phyloP scores from a whole-genome alignment of 2,797 vertebrate genomes.

The Lutjanus argentimaculatus region DNA sequence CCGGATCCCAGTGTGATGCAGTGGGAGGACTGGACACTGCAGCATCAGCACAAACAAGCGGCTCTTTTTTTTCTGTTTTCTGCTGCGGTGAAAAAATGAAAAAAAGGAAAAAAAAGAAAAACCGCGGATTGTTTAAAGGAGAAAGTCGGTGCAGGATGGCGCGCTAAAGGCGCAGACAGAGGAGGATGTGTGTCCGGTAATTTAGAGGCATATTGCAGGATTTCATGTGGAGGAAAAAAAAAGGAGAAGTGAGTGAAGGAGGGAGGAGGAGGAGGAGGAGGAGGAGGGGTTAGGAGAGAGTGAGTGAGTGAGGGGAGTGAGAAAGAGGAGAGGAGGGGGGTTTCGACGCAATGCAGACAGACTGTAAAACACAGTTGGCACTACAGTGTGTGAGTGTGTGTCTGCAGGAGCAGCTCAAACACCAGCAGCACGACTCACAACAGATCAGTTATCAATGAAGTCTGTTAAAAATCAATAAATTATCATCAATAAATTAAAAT shows the following conservation, averaged over 20 bases:
- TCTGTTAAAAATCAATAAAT: no score
- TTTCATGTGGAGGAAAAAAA: conserved; percentile 57
- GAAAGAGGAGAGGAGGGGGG: conserved; percentile 49
- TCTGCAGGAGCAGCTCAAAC: no score
- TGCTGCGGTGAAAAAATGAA: conserved; percentile 69
- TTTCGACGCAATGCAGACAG: conserved; percentile 89
- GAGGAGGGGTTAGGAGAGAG: conserved; percentile 9
- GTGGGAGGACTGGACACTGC: conserved; percentile 79
- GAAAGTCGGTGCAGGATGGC: conserved; percentile 30
- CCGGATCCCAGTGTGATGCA: conserved; percentile 29
- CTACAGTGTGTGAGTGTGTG: conserved; percentile 33
- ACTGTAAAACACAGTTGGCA: conserved; percentile 79
- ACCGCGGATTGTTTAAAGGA: conserved; percentile 4
- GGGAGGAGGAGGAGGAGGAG: conserved; percentile 29
- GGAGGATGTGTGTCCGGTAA: conserved; percentile 47
- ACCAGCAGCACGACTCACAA: no score
- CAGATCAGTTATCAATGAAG: no score
- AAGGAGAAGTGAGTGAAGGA: conserved; percentile 34
- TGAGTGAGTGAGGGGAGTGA: not conserved
- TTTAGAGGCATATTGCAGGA: conserved; percentile 78
- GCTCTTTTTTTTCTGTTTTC: not conserved
- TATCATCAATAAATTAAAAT: no score
- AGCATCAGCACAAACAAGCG: conserved; percentile 90
- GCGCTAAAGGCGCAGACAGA: conserved; percentile 27
- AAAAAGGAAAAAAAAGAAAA: not conserved